Conservation (phyloP, 2,113 vertebrate species). For the Rafetus swinhoei region DNA sequence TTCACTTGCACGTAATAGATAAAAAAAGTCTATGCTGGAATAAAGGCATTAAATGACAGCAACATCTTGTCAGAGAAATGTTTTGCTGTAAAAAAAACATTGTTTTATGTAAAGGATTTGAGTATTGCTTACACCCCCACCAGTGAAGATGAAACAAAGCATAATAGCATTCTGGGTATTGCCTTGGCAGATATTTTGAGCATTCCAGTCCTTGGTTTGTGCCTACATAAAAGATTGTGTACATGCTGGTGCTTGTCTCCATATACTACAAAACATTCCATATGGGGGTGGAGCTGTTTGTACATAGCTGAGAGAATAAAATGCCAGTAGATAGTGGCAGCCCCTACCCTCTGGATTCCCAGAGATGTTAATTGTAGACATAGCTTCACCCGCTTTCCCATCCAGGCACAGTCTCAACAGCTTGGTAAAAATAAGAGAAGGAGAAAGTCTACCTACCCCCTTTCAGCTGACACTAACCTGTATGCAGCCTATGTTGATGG, state of each 20-base stretch:
- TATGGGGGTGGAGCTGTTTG: not conserved
- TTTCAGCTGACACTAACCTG: not conserved
- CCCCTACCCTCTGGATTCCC: not conserved
- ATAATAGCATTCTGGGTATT: not conserved
- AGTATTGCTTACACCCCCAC: not conserved
- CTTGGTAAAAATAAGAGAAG: not conserved
- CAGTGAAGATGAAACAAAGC: not conserved
- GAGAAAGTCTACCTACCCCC: not conserved
- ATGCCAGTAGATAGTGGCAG: not conserved
- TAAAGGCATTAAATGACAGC: not conserved
- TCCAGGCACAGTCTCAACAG: not conserved
- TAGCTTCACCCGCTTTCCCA: not conserved
- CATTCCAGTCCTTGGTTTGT: not conserved
- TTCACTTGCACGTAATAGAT: slow-evolving; percentile 86
- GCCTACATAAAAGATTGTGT: not conserved
- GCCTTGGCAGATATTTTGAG: not conserved
- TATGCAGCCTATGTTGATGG: not conserved
- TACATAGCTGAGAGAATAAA: not conserved
- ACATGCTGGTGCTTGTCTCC: not conserved
- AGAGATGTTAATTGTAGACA: not conserved
- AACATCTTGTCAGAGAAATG: not conserved
- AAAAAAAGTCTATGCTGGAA: not conserved
- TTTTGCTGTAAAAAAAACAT: not conserved
- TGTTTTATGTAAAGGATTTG: not conserved
- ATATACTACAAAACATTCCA: not conserved